These are phyloP conservation scores for Rotaria socialis DNA, from an alignment of 2,888 invertebrate species.

Conservation along the genomic window DNA sequence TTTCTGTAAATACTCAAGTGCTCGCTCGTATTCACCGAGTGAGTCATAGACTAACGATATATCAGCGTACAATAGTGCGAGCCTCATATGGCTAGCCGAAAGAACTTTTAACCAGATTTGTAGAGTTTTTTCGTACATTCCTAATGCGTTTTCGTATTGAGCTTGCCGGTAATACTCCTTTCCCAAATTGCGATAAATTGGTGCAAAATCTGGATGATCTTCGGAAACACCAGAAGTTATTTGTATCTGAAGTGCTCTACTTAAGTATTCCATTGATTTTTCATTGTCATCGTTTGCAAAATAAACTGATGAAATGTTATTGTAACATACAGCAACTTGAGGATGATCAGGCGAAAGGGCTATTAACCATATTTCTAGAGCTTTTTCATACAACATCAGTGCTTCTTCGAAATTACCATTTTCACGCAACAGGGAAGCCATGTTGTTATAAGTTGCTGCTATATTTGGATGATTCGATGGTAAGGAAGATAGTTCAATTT, in stretches of 20 bases:
- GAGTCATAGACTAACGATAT: neutral
- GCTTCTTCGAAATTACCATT: neutral
- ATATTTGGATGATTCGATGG: neutral
- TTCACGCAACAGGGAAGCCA: neutral
- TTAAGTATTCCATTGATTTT: neutral
- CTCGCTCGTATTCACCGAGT: neutral
- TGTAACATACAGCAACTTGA: neutral
- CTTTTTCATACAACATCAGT: neutral
- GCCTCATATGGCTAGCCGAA: no score
- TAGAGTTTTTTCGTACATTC: neutral
- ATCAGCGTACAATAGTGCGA: no score
- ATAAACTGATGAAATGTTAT: neutral
- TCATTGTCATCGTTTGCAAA: neutral
- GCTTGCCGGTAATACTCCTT: no score
- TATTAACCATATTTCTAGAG: neutral
- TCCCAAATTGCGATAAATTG: neutral
- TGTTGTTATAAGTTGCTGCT: neutral
- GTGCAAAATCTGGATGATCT: slow-evolving; percentile 14
- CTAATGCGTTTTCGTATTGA: no score
- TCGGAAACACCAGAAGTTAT: neutral
- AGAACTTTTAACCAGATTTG: no score
- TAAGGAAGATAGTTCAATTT: no score
- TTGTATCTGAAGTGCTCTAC: neutral
- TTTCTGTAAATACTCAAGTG: neutral
- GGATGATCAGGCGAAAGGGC: neutral